Percentiles rank a stretch among this genome's conserved stretches.
phyloP scores from a whole-genome alignment of 2,797 vertebrate genomes.

The Odontamblyopus rebecca region DNA sequence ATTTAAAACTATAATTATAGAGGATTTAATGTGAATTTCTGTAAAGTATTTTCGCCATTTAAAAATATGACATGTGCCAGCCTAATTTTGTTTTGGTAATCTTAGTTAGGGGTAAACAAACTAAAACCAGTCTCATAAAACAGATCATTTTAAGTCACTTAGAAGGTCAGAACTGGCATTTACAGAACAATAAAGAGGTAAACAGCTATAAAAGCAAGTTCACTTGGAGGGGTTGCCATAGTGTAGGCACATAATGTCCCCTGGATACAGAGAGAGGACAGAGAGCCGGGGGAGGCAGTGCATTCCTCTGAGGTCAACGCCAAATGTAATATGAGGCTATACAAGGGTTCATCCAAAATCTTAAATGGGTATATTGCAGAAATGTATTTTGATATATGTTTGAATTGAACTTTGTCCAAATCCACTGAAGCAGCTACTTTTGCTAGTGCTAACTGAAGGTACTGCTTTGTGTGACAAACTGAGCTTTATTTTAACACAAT shows the following conservation, averaged over 20 bases:
- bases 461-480: too few species aligned
- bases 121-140: not conserved
- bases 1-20: too few species aligned
- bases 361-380: too few species aligned
- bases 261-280: conserved; percentile 8
- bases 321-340: not conserved
- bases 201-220: not conserved
- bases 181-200: conserved; percentile 9
- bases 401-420: too few species aligned
- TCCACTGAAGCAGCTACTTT: too few species aligned
- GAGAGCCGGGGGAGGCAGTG: conserved; percentile 21
- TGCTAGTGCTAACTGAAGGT: too few species aligned
- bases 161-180: not conserved
- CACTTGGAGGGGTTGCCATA: not conserved
- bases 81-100: not conserved
- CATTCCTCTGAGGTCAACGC: conserved; percentile 38
- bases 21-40: too few species aligned
- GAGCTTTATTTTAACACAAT: too few species aligned
- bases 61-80: too few species aligned
- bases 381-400: too few species aligned
- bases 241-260: not conserved
- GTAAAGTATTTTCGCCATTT: too few species aligned
- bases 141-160: conserved; percentile 2
- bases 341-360: too few species aligned
- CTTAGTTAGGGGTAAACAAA: not conserved